Evolutionary conservation across 2,113 vertebrate genomes (phyloP), one percentile per base, ranked within the genome.

Genomic region (Dromas ardeola): DNA sequence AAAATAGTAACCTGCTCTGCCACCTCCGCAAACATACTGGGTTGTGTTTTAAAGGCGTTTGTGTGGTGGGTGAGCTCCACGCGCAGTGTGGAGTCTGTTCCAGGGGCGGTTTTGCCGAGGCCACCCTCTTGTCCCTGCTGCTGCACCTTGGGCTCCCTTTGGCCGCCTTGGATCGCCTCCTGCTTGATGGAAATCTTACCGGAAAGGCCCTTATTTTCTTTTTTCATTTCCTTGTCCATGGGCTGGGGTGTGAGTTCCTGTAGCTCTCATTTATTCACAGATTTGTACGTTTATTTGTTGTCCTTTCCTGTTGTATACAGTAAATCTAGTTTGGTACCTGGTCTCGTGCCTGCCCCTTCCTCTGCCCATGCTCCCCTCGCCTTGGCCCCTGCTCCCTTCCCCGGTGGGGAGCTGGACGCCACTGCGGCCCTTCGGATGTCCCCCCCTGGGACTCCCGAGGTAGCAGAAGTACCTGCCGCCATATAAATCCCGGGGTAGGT

Each of bases 261-360:
- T 83, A 52, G 93, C 97, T 97, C 97, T 98, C 96, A 98, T 97
- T 98, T 97, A 96, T 98, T 98, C 98, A 98, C 98, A 96, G 91
- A 97, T 98, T 99, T 99, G 98, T 99, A 98, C 98, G 96, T n/a
- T 98, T 98, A 96, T 98, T 97, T 98, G 98, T 98, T 97, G 98
- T 98, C 98, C 98, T 98, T 99, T 98, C 98, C 98, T 98, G 98
- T 96, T 98, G 98, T 98, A 98, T 96, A 98, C 99, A 99, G 99
- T 98, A 99, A 99, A 99, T 98, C 98, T 98, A 98, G 98, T 98
- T 98, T 98, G 98, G 97, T 99, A 98, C 98, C 98, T 98, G 97
- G 98, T 92, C 93, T 97, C 67, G 43, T 16, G 86, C 86, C 88
- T 91, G 76, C 6, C 25, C 36, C 62, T 95, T 62, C 16, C 55